Percentiles rank a stretch among this genome's conserved stretches.
Conservation (phyloP, 2,888 invertebrate genomes). For the Drosophila atroscutellata region DNA sequence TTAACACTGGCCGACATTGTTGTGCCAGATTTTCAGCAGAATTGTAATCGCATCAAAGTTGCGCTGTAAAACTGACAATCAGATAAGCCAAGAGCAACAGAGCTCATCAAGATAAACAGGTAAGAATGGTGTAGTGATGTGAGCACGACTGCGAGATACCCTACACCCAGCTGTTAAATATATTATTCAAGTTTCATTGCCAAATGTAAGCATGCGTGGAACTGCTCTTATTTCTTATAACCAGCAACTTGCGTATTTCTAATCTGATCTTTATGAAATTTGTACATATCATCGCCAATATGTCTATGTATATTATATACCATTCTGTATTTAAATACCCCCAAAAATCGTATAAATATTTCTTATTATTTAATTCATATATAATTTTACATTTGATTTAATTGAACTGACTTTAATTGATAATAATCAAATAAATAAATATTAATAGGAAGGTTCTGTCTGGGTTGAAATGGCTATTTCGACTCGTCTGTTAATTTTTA, state of each 20-base stretch:
- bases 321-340: too few relatives aligned
- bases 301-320: neutral
- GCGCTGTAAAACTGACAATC: conserved; percentile 64
- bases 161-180: neutral
- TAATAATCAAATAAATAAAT: too few relatives aligned
- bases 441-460: too few relatives aligned
- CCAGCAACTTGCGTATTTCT: neutral
- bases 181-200: neutral
- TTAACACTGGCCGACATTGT: conserved; percentile 38
- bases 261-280: neutral
- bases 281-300: too few relatives aligned
- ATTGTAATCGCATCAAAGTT: conserved; percentile 22
- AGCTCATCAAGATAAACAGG: conserved; percentile 39
- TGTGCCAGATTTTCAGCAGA: conserved; percentile 22
- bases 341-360: too few relatives aligned
- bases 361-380: too few relatives aligned
- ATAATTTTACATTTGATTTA: too few relatives aligned
- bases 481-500: neutral
- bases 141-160: neutral
- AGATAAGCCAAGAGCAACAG: conserved; percentile 39
- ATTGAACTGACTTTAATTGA: too few relatives aligned
- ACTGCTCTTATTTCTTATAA: too few relatives aligned
- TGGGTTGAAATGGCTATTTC: neutral
- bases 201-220: neutral
- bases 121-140: neutral